Conservation (phyloP, 2,888 invertebrate genomes). For the Cryptus viduatorius region DNA sequence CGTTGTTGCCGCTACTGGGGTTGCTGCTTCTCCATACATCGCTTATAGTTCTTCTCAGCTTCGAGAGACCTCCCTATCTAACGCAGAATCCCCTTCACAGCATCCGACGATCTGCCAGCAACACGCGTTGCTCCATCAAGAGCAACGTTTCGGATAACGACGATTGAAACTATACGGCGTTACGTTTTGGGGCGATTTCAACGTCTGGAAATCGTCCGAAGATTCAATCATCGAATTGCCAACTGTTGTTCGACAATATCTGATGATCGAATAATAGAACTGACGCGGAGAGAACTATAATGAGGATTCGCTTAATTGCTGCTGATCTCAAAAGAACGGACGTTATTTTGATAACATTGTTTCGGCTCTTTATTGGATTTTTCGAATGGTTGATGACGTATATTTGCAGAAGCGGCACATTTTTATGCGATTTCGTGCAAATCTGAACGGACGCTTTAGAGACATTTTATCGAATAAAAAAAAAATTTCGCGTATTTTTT, state of each 20-base stretch:
- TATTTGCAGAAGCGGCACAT: too few relatives aligned
- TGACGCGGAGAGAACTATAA: neutral
- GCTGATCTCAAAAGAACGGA: neutral
- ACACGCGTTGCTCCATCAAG: slow-evolving; percentile 44
- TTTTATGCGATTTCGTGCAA: too few relatives aligned
- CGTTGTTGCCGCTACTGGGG: slow-evolving; percentile 2
- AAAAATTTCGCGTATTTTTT: too few relatives aligned
- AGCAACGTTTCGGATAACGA: slow-evolving; percentile 38
- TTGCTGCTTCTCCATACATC: slow-evolving; percentile 28
- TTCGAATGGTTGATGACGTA: too few relatives aligned
- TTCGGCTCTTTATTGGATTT: neutral
- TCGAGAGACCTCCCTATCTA: slow-evolving; percentile 31
- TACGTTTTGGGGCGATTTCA: slow-evolving; percentile 5
- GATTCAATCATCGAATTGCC: slow-evolving; percentile 8
- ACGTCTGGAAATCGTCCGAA: slow-evolving; percentile 19
- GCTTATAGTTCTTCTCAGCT: slow-evolving; percentile 10
- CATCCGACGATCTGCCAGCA: slow-evolving; percentile 21
- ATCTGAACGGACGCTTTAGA: too few relatives aligned
- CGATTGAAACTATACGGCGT: neutral
- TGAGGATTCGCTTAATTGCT: slow-evolving; percentile 10
- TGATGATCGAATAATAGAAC: slow-evolving; percentile 8
- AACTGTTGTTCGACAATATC: neutral
- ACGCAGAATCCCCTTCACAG: slow-evolving; percentile 10
- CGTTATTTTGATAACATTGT: neutral
- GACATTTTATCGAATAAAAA: too few relatives aligned